Conservation (phyloP, 2,113 vertebrate species). For the Aspiorhynchus laticeps region DNA sequence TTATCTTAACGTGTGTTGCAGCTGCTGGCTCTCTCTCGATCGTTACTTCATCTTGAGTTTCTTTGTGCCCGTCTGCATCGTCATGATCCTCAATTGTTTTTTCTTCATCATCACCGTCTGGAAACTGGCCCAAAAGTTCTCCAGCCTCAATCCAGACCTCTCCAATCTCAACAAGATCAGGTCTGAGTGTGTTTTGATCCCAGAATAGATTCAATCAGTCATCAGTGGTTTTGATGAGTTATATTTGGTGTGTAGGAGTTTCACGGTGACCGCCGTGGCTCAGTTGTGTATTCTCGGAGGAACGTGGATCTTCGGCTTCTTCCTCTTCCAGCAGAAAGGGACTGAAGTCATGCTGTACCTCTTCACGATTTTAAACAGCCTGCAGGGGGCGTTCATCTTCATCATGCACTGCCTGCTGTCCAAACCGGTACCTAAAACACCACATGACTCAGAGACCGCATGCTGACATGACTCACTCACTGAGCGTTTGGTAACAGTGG, state of each 20-base stretch:
- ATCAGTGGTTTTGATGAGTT: background rate
- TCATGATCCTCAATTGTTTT: conserved; percentile 76
- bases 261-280: conserved; percentile 83
- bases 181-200: conserved; percentile 50
- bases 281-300: conserved; percentile 85
- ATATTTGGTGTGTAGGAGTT: conserved; percentile 67
- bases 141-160: conserved; percentile 83
- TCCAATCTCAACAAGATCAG: conserved; percentile 77
- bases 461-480: background rate
- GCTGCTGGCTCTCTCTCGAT: conserved; percentile 79
- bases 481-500: background rate
- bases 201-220: background rate
- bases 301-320: conserved; percentile 85
- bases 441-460: background rate
- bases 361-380: conserved; percentile 84
- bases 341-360: conserved; percentile 68
- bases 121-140: conserved; percentile 83
- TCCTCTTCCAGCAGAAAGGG: conserved; percentile 70
- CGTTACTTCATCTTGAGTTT: conserved; percentile 83
- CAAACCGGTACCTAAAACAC: conserved; percentile 75
- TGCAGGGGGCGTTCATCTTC: conserved; percentile 85
- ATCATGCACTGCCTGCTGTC: conserved; percentile 85
- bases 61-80: conserved; percentile 76
- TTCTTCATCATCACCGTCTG: conserved; percentile 84
- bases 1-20: conserved; percentile 51